Evolutionary conservation across 2,113 vertebrate genomes (phyloP), one percentile per base, ranked within the genome.

Genomic region (Spilogale gracilis): DNA sequence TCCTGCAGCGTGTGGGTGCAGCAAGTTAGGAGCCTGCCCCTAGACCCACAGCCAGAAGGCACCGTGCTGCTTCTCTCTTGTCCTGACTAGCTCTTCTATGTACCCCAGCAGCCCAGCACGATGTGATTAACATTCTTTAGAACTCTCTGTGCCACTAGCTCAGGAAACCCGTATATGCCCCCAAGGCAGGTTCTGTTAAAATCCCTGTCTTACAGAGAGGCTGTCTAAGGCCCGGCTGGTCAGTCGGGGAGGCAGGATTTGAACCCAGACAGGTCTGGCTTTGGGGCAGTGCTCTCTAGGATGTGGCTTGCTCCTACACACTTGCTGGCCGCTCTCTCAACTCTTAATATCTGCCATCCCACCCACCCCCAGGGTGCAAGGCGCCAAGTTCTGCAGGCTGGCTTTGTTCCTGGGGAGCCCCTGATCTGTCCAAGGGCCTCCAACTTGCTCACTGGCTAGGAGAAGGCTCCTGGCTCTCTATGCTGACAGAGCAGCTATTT

Each of bases 401-500:
- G 73, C 71, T 30, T 5, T 84, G 56, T 13, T 71, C 32, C 54
- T 14, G 6, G 9, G 60, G 48, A 21, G 10, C 8, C 54, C 69
- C 69, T 1, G 27, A 4, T 13, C 56, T n/a, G 88, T 48, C 69
- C 3, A 1, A 89, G 30, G 81, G 61, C 80, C 27, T 78, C 89
- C 50, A 21, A 1, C 30, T 50, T 0, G 0, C 67, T 63, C 30
- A 2, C 50, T 54, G 71, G 76, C 85, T 27, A 1, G 9, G 52
- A 69, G 54, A 80, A 80, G 32, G 63, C 52, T 27, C 52, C 54
- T 27, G 10, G 82, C 69, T 91, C 76, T 43, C 78, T 3, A 0
- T 84, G 85, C 90, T 63, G 58, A 96, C 85, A 63, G 56, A 92
- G 81, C 79, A 23, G 30, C 50, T 71, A 9, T 45, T 94, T 95